Base-by-base conservation (phyloP, 2,113 vertebrate species). In the Rhinoderma darwinii region DNA sequence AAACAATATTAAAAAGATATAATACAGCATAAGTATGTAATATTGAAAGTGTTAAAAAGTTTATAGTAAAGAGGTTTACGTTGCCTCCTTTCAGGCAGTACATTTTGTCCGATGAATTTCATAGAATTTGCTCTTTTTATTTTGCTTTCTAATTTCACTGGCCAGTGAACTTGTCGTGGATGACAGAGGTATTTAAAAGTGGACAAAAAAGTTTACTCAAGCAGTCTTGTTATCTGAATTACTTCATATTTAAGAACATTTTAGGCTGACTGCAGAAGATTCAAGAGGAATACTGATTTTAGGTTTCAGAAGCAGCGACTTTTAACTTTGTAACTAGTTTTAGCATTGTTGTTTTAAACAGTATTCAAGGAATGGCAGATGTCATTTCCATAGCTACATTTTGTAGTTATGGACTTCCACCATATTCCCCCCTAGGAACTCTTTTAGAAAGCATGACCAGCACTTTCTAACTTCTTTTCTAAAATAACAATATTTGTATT, bases 141-240 rank as follows among this genome's bases (percentile, higher is more conserved):
- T 43, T 75, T 84, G 20, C 47, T 73, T 86, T 86, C 66, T 81
- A 86, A 86, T 81, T 86, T 86, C 76, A 72, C 84, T 86, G 76
- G 80, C 44, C 76, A 86, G 44, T 86, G 84, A 86, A 86, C 63
- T 59, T 81, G 63, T 56, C 76, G 9, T 32, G 47, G n/a, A 68
- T 80, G 61, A 80, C 12, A 86, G 77, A 86, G 27, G 63, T 63
- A 86, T 70, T 79, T 81, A 72, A 73, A 81, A 81, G 32, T 56
- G 76, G 47, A 27, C 72, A 80, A 41, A 72, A 68, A 80, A 72
- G 50, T 39, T 39, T 66, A 59, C 75, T 78, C 56, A 66, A 25
- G 74, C 74, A 78, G n/a, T 63, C 27, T 63, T 76, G 37, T 75
- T 15, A 27, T 70, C 81, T 35, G n/a, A 68, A 82, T 35, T 10